phyloP scores from a whole-genome alignment of 2,113 vertebrate species.

The Eretmochelys imbricata region DNA sequence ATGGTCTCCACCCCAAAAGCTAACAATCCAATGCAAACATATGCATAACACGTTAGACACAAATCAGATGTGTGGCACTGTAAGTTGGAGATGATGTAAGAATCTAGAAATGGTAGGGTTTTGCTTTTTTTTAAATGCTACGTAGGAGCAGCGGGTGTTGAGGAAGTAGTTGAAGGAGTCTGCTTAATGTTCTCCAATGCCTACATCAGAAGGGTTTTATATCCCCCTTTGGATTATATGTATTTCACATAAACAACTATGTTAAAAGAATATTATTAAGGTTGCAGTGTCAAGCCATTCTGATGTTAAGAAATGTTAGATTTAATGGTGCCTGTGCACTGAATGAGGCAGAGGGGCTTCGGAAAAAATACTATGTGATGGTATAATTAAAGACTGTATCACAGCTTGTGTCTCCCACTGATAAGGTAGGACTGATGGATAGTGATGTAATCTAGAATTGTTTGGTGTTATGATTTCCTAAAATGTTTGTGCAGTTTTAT shows the following conservation, averaged over 20 bases:
- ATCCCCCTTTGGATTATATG: background rate
- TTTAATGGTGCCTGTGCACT: background rate
- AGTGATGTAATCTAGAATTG: too few species aligned
- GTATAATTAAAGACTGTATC: background rate
- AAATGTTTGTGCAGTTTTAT: too few species aligned
- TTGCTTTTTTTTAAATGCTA: background rate
- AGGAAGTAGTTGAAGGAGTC: background rate
- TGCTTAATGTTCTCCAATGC: background rate
- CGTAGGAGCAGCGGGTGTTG: background rate
- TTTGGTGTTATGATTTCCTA: too few species aligned
- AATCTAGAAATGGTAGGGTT: background rate
- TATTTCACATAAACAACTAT: accelerated
- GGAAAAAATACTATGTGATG: background rate
- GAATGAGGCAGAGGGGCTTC: accelerated
- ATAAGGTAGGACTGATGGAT: too few species aligned
- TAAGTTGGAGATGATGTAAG: background rate
- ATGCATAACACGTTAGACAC: background rate
- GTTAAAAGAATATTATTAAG: background rate
- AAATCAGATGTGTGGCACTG: background rate
- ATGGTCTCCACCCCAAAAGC: background rate
- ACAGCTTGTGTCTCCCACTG: background rate
- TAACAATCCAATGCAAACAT: slow-evolving; percentile 23
- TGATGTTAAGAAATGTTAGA: background rate
- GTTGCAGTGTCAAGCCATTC: background rate
- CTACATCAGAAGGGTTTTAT: background rate